Evolutionary conservation across 2,797 vertebrate species (phyloP).

Genomic region (Florisuga fusca): DNA sequence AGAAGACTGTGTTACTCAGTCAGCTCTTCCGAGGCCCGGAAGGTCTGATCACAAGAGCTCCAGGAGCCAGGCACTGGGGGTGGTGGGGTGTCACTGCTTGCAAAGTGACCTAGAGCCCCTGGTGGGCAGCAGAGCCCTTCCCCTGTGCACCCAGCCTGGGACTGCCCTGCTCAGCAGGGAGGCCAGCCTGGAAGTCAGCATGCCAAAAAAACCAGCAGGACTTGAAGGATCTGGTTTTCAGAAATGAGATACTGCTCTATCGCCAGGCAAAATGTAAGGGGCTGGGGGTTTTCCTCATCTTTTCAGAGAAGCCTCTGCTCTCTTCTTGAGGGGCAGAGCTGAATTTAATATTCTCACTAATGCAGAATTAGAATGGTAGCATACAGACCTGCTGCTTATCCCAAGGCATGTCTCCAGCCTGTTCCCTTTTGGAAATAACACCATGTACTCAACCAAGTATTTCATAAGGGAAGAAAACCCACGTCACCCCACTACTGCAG

Average conservation of each 20-base stretch:
- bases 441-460: background rate
- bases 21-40: rapidly evolving
- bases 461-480: background rate
- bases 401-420: constrained; percentile 45
- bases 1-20: too few species aligned
- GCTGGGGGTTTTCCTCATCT: background rate
- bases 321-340: constrained; percentile 49
- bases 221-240: background rate
- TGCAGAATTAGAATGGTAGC: constrained; percentile 34
- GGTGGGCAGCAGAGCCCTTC: background rate
- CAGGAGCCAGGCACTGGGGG: background rate
- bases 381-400: constrained; percentile 40
- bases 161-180: background rate
- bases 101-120: background rate
- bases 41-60: rapidly evolving
- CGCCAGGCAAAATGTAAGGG: constrained; percentile 37
- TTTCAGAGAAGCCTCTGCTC: constrained; percentile 45
- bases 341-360: constrained; percentile 47
- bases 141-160: rapidly evolving
- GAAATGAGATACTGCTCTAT: background rate
- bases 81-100: too few species aligned
- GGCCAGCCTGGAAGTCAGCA: background rate
- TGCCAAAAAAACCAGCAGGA: background rate
- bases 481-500: background rate
- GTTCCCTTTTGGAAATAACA: constrained; percentile 23